Conservation (phyloP, 1,140 invertebrate genomes). For the Trichonephila inaurata region DNA sequence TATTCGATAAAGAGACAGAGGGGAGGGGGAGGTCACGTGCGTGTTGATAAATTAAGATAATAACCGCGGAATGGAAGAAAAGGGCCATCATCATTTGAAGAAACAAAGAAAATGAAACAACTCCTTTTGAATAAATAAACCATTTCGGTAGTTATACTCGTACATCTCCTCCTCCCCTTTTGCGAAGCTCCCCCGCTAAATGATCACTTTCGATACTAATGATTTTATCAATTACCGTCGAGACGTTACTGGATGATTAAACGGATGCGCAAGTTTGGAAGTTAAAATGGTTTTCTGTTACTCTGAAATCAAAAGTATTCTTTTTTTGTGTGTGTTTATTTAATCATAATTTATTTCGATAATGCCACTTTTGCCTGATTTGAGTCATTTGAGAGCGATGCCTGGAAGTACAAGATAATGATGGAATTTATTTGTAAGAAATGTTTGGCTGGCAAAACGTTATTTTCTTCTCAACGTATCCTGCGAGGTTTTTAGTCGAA, state of each 20-base stretch:
- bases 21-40: background rate
- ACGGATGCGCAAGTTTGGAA: background rate
- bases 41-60: conserved; percentile 39
- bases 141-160: background rate
- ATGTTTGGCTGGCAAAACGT: too few relatives aligned
- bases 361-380: background rate
- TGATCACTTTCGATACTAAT: conserved; percentile 1
- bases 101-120: conserved; percentile 20
- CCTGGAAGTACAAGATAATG: too few relatives aligned
- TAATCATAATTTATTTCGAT: background rate
- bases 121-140: conserved; percentile 28
- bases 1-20: conserved; percentile 10
- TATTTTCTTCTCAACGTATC: too few relatives aligned
- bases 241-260: background rate
- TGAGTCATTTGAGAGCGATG: background rate
- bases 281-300: conserved; percentile 2
- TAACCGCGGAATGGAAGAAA: conserved; percentile 28
- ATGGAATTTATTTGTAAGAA: too few relatives aligned
- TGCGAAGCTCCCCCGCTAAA: background rate
- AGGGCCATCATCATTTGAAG: conserved; percentile 14
- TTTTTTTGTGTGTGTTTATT: background rate
- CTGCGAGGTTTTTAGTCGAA: too few relatives aligned
- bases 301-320: background rate
- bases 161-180: background rate
- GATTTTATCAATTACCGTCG: conserved; percentile 17